Percentiles rank a stretch among this genome's conserved stretches.
Conservation (phyloP, 2,888 invertebrate species). For the Odontomyia ornata region DNA sequence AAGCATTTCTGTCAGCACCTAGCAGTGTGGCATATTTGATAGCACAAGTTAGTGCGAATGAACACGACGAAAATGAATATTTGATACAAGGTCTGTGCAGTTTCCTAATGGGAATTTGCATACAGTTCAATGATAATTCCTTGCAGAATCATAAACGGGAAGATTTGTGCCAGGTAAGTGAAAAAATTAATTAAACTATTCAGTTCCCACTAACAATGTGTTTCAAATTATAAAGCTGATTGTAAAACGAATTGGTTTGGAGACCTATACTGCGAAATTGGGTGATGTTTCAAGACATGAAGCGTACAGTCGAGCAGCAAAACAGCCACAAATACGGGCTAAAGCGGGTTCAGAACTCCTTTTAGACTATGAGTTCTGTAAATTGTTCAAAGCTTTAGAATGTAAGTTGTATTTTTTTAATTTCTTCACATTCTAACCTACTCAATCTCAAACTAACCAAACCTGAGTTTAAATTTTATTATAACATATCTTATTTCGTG, state of each 20-base stretch:
- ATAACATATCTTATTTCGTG: too few relatives aligned
- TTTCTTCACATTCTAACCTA: constrained; percentile 60
- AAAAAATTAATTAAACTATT: background rate
- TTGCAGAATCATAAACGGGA: constrained; percentile 79
- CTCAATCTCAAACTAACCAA: constrained; percentile 65
- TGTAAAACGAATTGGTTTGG: constrained; percentile 88
- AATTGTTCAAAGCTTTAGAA: constrained; percentile 85
- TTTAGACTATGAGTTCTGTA: constrained; percentile 95
- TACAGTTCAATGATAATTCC: constrained; percentile 87
- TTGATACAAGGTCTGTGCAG: constrained; percentile 90
- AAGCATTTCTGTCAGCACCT: constrained; percentile 79
- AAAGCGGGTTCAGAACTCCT: constrained; percentile 80
- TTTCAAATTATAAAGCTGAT: constrained; percentile 68
- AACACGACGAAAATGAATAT: constrained; percentile 91
- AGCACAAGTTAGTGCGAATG: constrained; percentile 80
- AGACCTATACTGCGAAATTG: constrained; percentile 86
- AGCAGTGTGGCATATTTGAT: constrained; percentile 87
- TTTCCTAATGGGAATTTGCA: constrained; percentile 90
- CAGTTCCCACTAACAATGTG: background rate
- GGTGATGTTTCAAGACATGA: constrained; percentile 89
- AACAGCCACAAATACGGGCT: constrained; percentile 89
- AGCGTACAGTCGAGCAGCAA: constrained; percentile 89
- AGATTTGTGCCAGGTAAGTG: constrained; percentile 70
- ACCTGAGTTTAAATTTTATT: too few relatives aligned
- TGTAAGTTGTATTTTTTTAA: constrained; percentile 62